These are phyloP conservation scores for Eriocheir sinensis DNA, from an alignment of 1,140 invertebrate species.

Conservation along the genomic window DNA sequence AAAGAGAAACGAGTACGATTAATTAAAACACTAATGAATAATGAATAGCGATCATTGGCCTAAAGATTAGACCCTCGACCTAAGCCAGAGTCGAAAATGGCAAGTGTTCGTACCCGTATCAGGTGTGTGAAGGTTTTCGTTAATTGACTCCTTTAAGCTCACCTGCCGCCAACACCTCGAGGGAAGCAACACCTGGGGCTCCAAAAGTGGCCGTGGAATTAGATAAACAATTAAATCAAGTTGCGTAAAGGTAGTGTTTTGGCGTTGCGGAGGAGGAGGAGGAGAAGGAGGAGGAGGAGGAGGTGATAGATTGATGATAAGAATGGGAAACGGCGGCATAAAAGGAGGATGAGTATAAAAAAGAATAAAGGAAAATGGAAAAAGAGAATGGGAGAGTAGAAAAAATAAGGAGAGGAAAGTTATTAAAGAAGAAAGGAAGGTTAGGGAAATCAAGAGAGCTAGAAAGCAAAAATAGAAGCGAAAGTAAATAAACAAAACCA, in stretches of 20 bases:
- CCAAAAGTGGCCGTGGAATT: not conserved
- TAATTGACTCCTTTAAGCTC: too few species aligned
- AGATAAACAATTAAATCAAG: not conserved
- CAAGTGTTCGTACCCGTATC: too few species aligned
- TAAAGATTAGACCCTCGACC: too few species aligned
- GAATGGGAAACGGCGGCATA: not conserved
- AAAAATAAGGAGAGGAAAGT: slow-evolving; percentile 8
- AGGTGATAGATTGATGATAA: too few species aligned
- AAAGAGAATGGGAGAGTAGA: slow-evolving; percentile 17
- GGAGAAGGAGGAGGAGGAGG: not conserved
- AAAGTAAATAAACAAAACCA: too few species aligned
- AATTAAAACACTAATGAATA: too few species aligned
- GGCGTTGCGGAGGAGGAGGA: not conserved
- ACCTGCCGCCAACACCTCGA: too few species aligned
- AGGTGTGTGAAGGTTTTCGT: too few species aligned
- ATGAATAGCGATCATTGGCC: too few species aligned
- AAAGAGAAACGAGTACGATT: too few species aligned
- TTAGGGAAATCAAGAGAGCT: not conserved
- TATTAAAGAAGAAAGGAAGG: not conserved
- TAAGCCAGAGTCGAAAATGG: too few species aligned
- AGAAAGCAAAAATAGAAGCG: not conserved
- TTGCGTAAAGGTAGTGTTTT: not conserved
- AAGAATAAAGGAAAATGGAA: not conserved
- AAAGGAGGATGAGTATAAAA: not conserved
- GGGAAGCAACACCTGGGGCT: not conserved